These are phyloP conservation scores for Sparidentex hasta DNA, from an alignment of 2,797 vertebrate species.

Conservation along the genomic window DNA sequence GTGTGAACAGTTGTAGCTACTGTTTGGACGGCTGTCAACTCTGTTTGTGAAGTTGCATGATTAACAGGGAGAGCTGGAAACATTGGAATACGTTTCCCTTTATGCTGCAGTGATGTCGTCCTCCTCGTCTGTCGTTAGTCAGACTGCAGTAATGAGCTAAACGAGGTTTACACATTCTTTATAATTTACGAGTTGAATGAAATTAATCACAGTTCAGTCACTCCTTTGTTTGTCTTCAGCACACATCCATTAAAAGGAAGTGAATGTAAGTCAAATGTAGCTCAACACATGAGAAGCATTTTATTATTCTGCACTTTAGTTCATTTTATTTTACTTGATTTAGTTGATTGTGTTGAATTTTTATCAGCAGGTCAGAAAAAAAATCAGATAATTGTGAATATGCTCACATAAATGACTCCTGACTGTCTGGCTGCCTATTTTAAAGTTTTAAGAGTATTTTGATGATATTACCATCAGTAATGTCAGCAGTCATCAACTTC, in stretches of 20 bases:
- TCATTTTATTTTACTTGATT: not conserved
- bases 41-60: not conserved
- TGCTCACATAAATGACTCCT: too few species aligned
- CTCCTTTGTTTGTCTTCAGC: not conserved
- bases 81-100: not conserved
- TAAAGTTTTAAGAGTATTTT: too few species aligned
- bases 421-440: too few species aligned
- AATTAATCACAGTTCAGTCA: not conserved
- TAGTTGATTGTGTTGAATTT: too few species aligned
- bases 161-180: not conserved
- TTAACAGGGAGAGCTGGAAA: conserved; percentile 7
- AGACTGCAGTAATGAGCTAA: conserved; percentile 2
- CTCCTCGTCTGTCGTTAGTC: conserved; percentile 11
- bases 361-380: too few species aligned
- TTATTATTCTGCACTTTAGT: not conserved
- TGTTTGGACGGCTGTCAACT: conserved; percentile 1
- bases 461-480: too few species aligned
- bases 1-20: not conserved
- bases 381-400: too few species aligned
- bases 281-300: not conserved
- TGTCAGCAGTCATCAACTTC: too few species aligned
- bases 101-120: not conserved
- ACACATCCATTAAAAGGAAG: not conserved
- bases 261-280: not conserved
- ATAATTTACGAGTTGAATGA: not conserved